phyloP scores from a whole-genome alignment of 2,888 invertebrate species.

The Lamellibrachia satsuma region DNA sequence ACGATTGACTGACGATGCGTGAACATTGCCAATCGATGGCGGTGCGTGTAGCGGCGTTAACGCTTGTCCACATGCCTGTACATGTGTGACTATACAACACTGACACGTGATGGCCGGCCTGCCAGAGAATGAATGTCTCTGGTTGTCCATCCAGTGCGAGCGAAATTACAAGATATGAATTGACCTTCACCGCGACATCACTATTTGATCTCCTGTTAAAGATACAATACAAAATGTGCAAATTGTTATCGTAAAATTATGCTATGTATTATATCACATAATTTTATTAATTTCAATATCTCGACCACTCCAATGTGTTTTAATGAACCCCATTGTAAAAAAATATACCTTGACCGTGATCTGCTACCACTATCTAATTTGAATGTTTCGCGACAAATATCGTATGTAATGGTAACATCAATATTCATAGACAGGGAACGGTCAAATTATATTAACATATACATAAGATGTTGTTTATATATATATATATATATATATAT shows the following conservation, averaged over 20 bases:
- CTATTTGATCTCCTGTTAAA: not conserved
- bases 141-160: not conserved
- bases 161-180: not conserved
- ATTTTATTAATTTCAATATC: not conserved
- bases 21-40: not conserved
- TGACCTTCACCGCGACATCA: not conserved
- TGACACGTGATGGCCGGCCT: not conserved
- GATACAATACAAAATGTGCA: not conserved
- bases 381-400: not conserved
- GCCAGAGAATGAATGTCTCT: not conserved
- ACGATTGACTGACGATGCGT: not conserved
- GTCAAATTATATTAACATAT: too few relatives aligned
- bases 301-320: not conserved
- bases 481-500: too few relatives aligned
- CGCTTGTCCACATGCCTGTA: not conserved
- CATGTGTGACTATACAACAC: not conserved
- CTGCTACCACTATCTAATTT: not conserved
- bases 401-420: too few relatives aligned
- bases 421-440: too few relatives aligned
- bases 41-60: not conserved
- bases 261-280: not conserved
- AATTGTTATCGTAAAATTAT: not conserved
- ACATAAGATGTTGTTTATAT: too few relatives aligned
- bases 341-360: not conserved
- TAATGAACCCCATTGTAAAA: not conserved